Conservation (phyloP, 2,797 vertebrate species). For the Alca torda region DNA sequence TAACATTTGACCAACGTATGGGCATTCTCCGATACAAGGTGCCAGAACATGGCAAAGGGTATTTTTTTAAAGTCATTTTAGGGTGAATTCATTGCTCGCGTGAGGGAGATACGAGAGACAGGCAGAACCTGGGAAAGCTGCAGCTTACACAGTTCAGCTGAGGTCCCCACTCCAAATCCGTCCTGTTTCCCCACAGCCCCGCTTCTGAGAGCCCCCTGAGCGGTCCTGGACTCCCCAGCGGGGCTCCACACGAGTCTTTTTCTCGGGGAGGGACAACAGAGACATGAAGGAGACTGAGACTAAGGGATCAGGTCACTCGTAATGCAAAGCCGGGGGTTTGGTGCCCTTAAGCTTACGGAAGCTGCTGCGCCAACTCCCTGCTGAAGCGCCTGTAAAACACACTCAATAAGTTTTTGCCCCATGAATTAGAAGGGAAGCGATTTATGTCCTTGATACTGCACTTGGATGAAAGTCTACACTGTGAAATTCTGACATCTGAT, state of each 20-base stretch:
- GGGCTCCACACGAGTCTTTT: rapidly evolving
- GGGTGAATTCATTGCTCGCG: not conserved
- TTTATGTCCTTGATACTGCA: not conserved
- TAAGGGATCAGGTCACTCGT: rapidly evolving
- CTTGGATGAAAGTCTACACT: not conserved
- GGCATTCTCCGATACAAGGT: not conserved
- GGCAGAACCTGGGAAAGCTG: not conserved
- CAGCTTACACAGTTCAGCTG: not conserved
- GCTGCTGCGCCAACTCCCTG: not conserved
- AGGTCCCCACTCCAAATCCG: not conserved
- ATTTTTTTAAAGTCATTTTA: not conserved
- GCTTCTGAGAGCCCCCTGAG: not conserved
- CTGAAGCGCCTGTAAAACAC: not conserved
- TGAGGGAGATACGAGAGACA: not conserved
- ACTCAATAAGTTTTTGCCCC: rapidly evolving
- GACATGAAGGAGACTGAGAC: not conserved
- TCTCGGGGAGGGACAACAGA: not conserved
- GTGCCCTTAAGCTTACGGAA: not conserved
- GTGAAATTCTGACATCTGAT: not conserved
- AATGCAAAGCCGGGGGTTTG: rapidly evolving
- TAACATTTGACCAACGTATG: not conserved
- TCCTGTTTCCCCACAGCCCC: not conserved
- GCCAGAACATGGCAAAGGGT: not conserved
- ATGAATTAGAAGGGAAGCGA: not conserved
- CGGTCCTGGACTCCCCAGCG: rapidly evolving